phyloP scores from a whole-genome alignment of 2,888 invertebrate species.

The Drosophila mayaguana region DNA sequence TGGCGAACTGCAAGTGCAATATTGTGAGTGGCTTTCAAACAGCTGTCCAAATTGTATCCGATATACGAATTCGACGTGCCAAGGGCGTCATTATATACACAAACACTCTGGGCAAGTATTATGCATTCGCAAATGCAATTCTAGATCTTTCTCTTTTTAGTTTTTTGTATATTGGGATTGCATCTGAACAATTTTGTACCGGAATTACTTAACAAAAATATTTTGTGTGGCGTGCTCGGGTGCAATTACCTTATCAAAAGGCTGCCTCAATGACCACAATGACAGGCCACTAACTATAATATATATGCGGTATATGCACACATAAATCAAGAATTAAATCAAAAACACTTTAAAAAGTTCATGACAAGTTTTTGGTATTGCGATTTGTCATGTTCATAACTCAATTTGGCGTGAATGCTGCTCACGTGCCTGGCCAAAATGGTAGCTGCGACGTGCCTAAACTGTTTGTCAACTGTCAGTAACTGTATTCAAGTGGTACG shows the following conservation, averaged over 20 bases:
- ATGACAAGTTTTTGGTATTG: conserved; percentile 32
- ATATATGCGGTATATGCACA: neutral
- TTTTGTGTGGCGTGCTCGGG: conserved; percentile 54
- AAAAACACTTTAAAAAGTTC: conserved; percentile 41
- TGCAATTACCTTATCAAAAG: conserved; percentile 62
- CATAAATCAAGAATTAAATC: conserved; percentile 30
- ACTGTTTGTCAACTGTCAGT: conserved; percentile 26
- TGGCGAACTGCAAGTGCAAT: conserved; percentile 36
- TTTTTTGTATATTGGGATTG: conserved; percentile 1
- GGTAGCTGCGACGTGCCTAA: conserved; percentile 52
- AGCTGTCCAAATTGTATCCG: conserved; percentile 56
- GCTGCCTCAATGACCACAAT: conserved; percentile 29
- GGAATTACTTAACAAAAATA: conserved; percentile 35
- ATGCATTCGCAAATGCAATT: conserved; percentile 31
- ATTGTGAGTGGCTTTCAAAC: conserved; percentile 42
- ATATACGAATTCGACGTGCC: conserved; percentile 52
- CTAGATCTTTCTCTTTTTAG: neutral
- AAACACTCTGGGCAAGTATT: conserved; percentile 14
- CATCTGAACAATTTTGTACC: conserved; percentile 10
- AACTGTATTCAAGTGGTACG: conserved; percentile 29
- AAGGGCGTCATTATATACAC: conserved; percentile 36
- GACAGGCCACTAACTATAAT: conserved; percentile 23
- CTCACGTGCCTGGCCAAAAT: conserved; percentile 54
- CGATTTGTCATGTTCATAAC: conserved; percentile 48
- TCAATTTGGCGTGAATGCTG: conserved; percentile 46